Percentiles rank a stretch among this genome's conserved stretches.
Evolutionary conservation across 1,140 invertebrate genomes (phyloP).

Genomic region (Elysia chlorotica): DNA sequence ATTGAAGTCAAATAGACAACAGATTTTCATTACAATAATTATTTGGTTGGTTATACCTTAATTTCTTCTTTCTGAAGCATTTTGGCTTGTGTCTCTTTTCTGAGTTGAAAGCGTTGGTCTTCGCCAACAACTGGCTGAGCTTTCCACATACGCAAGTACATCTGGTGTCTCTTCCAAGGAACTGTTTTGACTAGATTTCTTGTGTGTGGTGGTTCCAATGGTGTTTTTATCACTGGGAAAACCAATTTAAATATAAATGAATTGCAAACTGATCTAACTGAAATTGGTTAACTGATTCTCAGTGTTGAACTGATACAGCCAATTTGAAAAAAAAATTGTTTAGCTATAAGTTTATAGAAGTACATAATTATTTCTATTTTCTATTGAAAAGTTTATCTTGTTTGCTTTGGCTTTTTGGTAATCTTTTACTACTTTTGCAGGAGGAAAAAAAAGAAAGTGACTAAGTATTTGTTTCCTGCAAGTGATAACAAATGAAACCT

Average conservation of each 20-base stretch:
- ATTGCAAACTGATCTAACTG: not conserved
- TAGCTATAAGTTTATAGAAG: too few species aligned
- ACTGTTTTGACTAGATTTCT: constrained; percentile 2
- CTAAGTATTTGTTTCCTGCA: too few species aligned
- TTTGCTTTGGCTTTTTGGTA: too few species aligned
- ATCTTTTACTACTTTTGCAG: too few species aligned
- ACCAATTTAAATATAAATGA: not conserved
- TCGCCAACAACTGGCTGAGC: constrained; percentile 12
- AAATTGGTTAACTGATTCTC: too few species aligned
- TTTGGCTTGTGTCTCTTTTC: not conserved
- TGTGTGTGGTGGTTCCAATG: constrained; percentile 2
- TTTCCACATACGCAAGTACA: constrained; percentile 15
- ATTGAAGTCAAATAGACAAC: too few species aligned
- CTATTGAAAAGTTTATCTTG: too few species aligned
- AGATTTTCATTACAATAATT: too few species aligned
- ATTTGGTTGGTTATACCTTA: too few species aligned
- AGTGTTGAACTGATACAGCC: not conserved
- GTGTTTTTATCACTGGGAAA: not conserved
- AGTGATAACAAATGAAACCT: too few species aligned
- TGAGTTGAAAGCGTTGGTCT: not conserved
- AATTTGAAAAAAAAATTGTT: not conserved
- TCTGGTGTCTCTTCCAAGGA: constrained; percentile 7
- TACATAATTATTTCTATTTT: too few species aligned
- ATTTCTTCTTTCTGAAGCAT: constrained; percentile 11
- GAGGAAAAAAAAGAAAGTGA: too few species aligned